Base-by-base conservation (phyloP, 2,113 vertebrate genomes). In the Sprattus sprattus region DNA sequence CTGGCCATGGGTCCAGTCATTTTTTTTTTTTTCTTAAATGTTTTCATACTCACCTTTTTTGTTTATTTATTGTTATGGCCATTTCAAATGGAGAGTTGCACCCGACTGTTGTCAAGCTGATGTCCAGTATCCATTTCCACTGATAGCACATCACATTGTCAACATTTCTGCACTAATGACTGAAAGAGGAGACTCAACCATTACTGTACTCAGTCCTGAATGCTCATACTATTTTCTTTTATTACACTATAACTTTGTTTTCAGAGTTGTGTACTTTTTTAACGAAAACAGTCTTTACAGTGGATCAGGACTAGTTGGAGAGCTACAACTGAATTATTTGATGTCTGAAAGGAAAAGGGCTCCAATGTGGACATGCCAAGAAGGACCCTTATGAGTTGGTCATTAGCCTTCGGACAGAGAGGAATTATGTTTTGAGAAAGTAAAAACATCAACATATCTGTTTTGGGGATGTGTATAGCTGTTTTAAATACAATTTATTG, bases 161-260 rank as follows among this genome's bases (percentile, higher is more conserved):
- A 25, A 75, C 67, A 75, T 75, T 75, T 75, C 67, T 75, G 67
- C 67, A 75, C 67, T 75, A 75, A 28, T 13, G 3, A 28, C 67
- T 75, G 67, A 75, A 39, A 75, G 67, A 39, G 11, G 60, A 28
- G n/a, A 67, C 60, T 67, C 83, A 81, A 64, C 44, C 46, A 75
- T 89, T 85, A 87, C 88, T 89, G 85, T 89, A 83, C 81, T 81
- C 78, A 75, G 85, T 87, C 88, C 82, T 57, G 46, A 47, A 71
- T 85, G 81, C 86, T 89, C 81, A 87, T 85, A 67, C 13, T 45
- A 22, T 67, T 82, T 64, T 47, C 18, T n/a, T n/a, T n/a, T n/a
- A n/a, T n/a, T 45, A 16, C 25, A 82, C 67, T 39, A 32, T 75
- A 75, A 39, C 25, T 32, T 75, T 32, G 67, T 75, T 75, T 75